Evolutionary conservation across 1,140 invertebrate genomes (phyloP), one percentile per base, ranked within the genome.

Genomic region (Diploscapter pachys): DNA sequence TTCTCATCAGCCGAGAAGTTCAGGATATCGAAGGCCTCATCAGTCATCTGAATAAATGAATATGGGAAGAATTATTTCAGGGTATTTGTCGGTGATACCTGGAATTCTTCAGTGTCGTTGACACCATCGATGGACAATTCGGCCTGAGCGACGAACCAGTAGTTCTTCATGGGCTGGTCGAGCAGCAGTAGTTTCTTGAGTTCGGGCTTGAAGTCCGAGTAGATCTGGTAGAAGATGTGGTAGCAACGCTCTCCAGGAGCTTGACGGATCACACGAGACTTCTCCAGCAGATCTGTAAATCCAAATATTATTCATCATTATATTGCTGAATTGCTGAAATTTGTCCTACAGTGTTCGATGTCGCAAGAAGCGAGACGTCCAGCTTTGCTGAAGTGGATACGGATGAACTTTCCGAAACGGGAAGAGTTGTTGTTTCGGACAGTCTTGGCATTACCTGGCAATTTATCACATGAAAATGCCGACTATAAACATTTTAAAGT

Each of bases 161-260:
- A 84, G 63, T 84, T 82, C 63, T 65, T 66, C 49, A 83, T 73
- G 31, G 81, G 81, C 55, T 79, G 77, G 70, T 80, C 68, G 48
- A 83, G 77, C 13, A 85, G 71, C 48, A 83, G 80, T 51, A 76
- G 67, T 4, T 81, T 63, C 57, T 73, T 78, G 9, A 96, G 88
- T 81, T 90, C 91, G 56, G 90, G 81, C 63, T 97, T 92, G 78
- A 92, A 90, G 77, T 93, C 93, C 82, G 95, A 98, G 93, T 97
- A 95, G 86, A 99, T 92, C 88, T 99, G 96, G 90, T 99, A 99
- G 93, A 99, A 99, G 88, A 99, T 99, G 88, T 99, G 96, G 91
- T 99, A 99, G 81, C 96, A 99, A 88, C 96, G 92, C 89, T 99
- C 97, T 81, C 96, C 89, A 78, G 93, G 86, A 87, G 97, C 95